Evolutionary conservation across 2,888 invertebrate genomes (phyloP).

Genomic region (Leucophenga maculata): DNA sequence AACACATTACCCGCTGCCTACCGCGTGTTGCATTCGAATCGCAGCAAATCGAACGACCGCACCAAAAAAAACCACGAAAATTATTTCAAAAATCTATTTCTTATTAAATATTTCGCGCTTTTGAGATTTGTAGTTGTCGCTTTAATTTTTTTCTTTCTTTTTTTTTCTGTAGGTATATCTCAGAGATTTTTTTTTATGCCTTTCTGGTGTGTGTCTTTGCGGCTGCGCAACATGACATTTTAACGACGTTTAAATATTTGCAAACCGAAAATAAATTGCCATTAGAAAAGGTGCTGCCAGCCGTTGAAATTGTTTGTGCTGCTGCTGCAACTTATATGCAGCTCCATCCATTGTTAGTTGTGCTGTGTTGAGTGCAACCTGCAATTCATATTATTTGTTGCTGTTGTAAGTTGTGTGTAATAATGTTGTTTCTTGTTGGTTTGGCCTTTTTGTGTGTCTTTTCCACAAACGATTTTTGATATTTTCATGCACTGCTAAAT

Average conservation of each 20-base stretch:
- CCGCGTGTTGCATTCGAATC: slow-evolving; percentile 42
- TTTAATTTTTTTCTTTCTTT: neutral
- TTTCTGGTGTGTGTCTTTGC: slow-evolving; percentile 19
- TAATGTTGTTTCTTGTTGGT: slow-evolving; percentile 19
- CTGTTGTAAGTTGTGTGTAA: slow-evolving; percentile 1
- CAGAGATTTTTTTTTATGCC: neutral
- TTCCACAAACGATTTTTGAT: slow-evolving; percentile 3
- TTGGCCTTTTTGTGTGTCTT: slow-evolving; percentile 3
- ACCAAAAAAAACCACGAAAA: slow-evolving; percentile 22
- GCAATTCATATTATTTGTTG: neutral
- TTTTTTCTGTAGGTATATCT: slow-evolving; percentile 7
- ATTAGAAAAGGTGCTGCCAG: slow-evolving; percentile 29
- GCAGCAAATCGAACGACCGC: neutral
- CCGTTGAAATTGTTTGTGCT: slow-evolving; percentile 23
- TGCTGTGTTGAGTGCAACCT: neutral
- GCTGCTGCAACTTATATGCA: neutral
- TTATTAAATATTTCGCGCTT: slow-evolving; percentile 21
- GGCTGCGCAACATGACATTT: slow-evolving; percentile 50
- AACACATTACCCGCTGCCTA: slow-evolving; percentile 47
- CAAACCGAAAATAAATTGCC: slow-evolving; percentile 36
- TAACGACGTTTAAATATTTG: slow-evolving; percentile 52
- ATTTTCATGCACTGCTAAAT: slow-evolving; percentile 18
- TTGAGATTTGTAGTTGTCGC: neutral
- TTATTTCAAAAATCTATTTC: slow-evolving; percentile 24
- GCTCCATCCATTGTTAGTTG: neutral